Conservation (phyloP, 1,140 invertebrate genomes). For the Stegodyphus dumicola region DNA sequence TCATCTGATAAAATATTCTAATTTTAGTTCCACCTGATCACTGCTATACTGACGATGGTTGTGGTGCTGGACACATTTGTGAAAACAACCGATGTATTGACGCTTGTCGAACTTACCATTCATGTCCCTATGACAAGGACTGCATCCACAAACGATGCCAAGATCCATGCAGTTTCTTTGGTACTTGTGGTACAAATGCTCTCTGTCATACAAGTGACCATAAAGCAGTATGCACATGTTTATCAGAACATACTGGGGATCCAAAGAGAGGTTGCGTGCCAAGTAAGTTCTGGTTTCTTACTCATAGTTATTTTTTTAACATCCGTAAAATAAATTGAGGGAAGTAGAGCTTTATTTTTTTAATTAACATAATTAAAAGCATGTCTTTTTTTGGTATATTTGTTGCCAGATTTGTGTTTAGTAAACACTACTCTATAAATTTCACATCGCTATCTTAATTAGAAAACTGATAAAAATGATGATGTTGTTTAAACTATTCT, state of each 20-base stretch:
- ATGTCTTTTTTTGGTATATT: too few relatives aligned
- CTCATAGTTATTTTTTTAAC: too few relatives aligned
- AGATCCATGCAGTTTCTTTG: constrained; percentile 80
- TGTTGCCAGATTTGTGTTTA: too few relatives aligned
- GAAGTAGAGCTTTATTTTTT: too few relatives aligned
- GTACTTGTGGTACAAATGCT: constrained; percentile 79
- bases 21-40: constrained; percentile 62
- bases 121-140: constrained; percentile 90
- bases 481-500: too few relatives aligned
- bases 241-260: constrained; percentile 73
- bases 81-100: constrained; percentile 65
- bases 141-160: constrained; percentile 86
- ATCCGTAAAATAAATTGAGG: too few relatives aligned
- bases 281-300: constrained; percentile 19
- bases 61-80: constrained; percentile 74
- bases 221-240: constrained; percentile 79
- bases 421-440: too few relatives aligned
- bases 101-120: constrained; percentile 84
- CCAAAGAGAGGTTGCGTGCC: constrained; percentile 61
- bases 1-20: background rate
- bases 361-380: too few relatives aligned
- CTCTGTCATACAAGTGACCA: constrained; percentile 82
- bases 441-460: too few relatives aligned
- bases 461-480: too few relatives aligned
- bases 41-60: constrained; percentile 77